Base-by-base conservation (phyloP, 1,140 invertebrate genomes). In the Globodera ellingtonae region DNA sequence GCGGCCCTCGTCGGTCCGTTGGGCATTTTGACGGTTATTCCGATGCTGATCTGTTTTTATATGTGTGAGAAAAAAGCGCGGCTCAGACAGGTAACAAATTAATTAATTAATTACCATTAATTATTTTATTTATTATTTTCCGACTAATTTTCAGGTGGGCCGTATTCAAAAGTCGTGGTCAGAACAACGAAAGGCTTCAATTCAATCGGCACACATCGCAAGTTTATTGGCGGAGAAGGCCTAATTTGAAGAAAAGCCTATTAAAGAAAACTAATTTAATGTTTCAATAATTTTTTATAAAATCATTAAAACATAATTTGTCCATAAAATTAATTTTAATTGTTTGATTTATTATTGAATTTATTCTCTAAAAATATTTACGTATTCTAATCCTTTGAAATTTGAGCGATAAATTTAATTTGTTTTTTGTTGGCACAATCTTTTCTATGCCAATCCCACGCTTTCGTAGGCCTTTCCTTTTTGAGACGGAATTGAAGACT, bases 11-110 rank as follows among this genome's bases (percentile, higher is more conserved):
- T 81, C 47, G 80, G 80, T 10, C 80, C 80, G 10, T 46, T 81
- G 6, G 80, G 80, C 13, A 50, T 71, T 52, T 47, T 81, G 46
- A 56, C 82, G 7, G 66, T 81, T 10, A 62, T 81, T 35, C 80
- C 80, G 15, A 70, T 82, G 50, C 10, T 67, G 35, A 46, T 83
- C 52, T 76, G 78, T 62, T 79, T 72, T 62, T 52, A 65, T 44
- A 67, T 72, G 56, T 79, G 69, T 47, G 78, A 72, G 47, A 72
- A 67, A 77, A 79, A 79, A 35, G 75, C 75, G 47, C 52, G 75
- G 47, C 10, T 13, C 35, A 79, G 78, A 62, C 78, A 79, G 66
- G 66, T 76, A 18, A 4, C n/a, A 65, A n/a, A 65, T 75, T 46
- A 2, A 35, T 9, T 21, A 7, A 24, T 21, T 35, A 7, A 48